Percentiles rank a stretch among this genome's conserved stretches.
These are phyloP conservation scores for Theretra japonica DNA, from an alignment of 2,888 invertebrate genomes.

Conservation along the genomic window DNA sequence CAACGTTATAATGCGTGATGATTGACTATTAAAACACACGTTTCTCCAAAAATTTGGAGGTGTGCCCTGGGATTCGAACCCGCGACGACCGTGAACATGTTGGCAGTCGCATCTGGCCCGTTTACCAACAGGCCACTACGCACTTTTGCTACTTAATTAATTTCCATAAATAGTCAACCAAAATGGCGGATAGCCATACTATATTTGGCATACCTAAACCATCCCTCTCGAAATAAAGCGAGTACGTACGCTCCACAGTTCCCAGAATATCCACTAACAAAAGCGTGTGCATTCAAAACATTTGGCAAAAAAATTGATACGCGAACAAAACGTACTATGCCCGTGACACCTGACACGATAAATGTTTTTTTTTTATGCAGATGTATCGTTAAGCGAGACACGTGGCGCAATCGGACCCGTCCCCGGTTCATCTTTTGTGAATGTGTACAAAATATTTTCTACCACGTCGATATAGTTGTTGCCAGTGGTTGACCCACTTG, in stretches of 20 bases:
- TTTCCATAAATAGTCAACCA: not conserved
- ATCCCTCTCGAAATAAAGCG: not conserved
- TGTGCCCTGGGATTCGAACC: no score
- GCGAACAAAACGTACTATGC: constrained; percentile 9
- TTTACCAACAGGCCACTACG: no score
- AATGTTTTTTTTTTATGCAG: constrained; percentile 40
- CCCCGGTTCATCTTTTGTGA: constrained; percentile 38
- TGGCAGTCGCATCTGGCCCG: no score
- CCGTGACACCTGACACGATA: constrained; percentile 48
- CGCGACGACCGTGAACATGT: no score
- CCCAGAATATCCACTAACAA: constrained; percentile 2
- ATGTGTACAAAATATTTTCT: constrained; percentile 40
- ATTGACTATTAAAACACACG: no score
- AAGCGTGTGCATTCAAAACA: constrained; percentile 10
- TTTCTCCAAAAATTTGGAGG: no score
- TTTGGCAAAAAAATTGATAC: constrained; percentile 11
- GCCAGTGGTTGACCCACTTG: not conserved
- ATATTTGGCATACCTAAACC: not conserved
- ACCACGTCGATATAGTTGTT: constrained; percentile 29
- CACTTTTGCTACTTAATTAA: no score
- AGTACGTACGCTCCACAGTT: not conserved
- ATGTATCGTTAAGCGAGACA: constrained; percentile 48
- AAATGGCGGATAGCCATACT: not conserved
- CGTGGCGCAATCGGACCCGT: constrained; percentile 41
- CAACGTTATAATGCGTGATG: no score